phyloP scores from a whole-genome alignment of 2,113 vertebrate genomes.

The Odobenus rosmarus region DNA sequence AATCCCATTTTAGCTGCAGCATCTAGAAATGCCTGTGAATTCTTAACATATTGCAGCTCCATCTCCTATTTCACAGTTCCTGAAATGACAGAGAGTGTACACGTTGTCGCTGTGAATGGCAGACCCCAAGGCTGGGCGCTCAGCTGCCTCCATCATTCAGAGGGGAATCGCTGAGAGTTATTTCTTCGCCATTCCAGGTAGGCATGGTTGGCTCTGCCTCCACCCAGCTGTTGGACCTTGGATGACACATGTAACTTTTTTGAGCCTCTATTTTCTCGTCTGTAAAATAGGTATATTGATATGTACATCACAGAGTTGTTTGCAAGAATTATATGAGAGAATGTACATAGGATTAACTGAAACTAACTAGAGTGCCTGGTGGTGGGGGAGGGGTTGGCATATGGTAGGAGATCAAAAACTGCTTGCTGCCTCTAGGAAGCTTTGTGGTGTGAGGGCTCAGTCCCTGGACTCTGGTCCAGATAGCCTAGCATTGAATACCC shows the following conservation, averaged over 20 bases:
- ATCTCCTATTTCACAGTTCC: slow-evolving; percentile 44
- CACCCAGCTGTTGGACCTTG: neutral
- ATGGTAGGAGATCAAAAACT: neutral
- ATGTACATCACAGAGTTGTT: neutral
- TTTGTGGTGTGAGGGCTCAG: neutral
- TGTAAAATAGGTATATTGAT: neutral
- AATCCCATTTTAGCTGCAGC: neutral
- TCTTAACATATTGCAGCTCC: slow-evolving; percentile 31
- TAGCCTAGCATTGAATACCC: neutral
- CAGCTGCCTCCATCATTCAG: neutral
- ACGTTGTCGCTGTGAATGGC: slow-evolving; percentile 50
- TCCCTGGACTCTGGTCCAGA: neutral
- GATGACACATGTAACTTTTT: neutral
- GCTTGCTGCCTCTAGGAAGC: neutral
- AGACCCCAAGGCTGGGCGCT: neutral
- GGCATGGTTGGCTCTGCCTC: neutral
- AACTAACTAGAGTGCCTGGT: slow-evolving; percentile 13
- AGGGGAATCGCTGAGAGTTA: neutral
- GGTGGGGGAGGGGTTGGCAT: neutral
- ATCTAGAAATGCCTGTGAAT: slow-evolving; percentile 40
- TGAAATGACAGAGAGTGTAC: slow-evolving; percentile 50
- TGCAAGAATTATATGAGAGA: slow-evolving; percentile 30
- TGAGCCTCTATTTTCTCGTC: neutral
- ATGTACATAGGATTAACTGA: neutral
- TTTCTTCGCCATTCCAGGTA: neutral